Conservation (phyloP, 2,797 vertebrate species). For the Trachurus trachurus region DNA sequence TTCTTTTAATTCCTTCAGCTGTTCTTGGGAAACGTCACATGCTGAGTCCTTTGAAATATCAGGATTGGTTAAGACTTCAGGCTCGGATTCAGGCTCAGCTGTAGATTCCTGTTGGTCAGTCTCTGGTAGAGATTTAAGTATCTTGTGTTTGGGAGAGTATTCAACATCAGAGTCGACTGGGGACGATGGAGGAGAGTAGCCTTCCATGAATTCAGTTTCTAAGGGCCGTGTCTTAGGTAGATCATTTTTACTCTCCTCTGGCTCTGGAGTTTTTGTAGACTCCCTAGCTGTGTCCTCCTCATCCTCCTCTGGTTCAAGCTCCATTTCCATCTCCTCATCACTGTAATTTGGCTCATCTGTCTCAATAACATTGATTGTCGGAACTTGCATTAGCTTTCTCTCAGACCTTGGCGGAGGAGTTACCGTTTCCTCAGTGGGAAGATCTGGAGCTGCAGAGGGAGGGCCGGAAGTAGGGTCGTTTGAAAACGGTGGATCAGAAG, state of each 20-base stretch:
- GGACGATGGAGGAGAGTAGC: constrained; percentile 76
- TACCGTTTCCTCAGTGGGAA: constrained; percentile 52
- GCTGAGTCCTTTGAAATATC: constrained; percentile 5
- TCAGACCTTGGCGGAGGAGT: constrained; percentile 55
- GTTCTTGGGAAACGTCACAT: constrained; percentile 36
- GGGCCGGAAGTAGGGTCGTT: constrained; percentile 31
- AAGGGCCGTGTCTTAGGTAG: constrained; percentile 58
- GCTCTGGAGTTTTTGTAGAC: constrained; percentile 30
- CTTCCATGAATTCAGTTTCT: constrained; percentile 77
- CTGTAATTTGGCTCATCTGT: constrained; percentile 87
- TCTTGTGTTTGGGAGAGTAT: constrained; percentile 70
- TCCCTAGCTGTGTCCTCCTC: constrained; percentile 65
- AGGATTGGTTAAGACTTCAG: constrained; percentile 32
- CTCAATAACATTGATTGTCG: constrained; percentile 90
- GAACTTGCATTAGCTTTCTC: constrained; percentile 83
- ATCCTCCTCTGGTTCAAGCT: constrained; percentile 73
- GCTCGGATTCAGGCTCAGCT: constrained; percentile 31
- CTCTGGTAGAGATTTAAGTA: constrained; percentile 50
- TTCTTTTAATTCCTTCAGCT: constrained; percentile 41
- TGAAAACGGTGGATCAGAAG: constrained; percentile 39
- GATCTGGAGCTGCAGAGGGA: constrained; percentile 1
- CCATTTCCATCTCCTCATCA: constrained; percentile 80
- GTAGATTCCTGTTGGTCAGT: constrained; percentile 21
- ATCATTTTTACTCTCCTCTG: constrained; percentile 51
- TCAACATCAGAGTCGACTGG: constrained; percentile 79